These are phyloP conservation scores for Proterorhinus semilunaris DNA, from an alignment of 2,113 vertebrate species.

Conservation along the genomic window DNA sequence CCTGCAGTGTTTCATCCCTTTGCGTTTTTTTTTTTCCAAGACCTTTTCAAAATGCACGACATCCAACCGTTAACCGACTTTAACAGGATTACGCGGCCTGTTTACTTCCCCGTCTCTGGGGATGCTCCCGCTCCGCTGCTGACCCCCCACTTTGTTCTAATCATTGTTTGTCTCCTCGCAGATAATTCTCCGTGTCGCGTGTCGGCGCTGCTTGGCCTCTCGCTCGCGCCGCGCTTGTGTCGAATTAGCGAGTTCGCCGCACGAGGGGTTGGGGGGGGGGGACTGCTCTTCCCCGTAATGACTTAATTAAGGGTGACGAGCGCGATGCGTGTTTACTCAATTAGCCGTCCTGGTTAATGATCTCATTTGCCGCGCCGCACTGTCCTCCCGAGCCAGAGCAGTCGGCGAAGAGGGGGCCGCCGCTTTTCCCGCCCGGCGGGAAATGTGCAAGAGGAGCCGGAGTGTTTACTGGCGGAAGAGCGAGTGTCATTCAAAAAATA, in stretches of 20 bases:
- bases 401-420: slow-evolving; percentile 27
- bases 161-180: slow-evolving; percentile 83
- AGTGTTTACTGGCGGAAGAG: too few species aligned
- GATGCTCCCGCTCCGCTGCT: slow-evolving; percentile 44
- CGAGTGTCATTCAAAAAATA: too few species aligned
- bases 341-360: slow-evolving; percentile 99
- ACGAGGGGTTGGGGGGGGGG: slow-evolving; percentile 56
- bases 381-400: slow-evolving; percentile 81
- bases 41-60: too few species aligned
- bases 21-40: too few species aligned
- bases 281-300: slow-evolving; percentile 92
- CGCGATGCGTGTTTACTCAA: slow-evolving; percentile 96
- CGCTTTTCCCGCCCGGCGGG: neutral
- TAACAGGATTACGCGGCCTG: too few species aligned
- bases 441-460: too few species aligned
- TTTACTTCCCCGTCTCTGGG: slow-evolving; percentile 34
- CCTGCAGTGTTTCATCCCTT: too few species aligned
- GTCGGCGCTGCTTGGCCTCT: slow-evolving; percentile 12
- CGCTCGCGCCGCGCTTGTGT: slow-evolving; percentile 47
- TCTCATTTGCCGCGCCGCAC: slow-evolving; percentile 86
- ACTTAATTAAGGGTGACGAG: slow-evolving; percentile 98
- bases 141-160: slow-evolving; percentile 75
- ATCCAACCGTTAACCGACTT: too few species aligned
- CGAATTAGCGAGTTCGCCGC: slow-evolving; percentile 83
- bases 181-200: slow-evolving; percentile 80